Conservation (phyloP, 2,888 invertebrate genomes). For the Syrphus vitripennis region DNA sequence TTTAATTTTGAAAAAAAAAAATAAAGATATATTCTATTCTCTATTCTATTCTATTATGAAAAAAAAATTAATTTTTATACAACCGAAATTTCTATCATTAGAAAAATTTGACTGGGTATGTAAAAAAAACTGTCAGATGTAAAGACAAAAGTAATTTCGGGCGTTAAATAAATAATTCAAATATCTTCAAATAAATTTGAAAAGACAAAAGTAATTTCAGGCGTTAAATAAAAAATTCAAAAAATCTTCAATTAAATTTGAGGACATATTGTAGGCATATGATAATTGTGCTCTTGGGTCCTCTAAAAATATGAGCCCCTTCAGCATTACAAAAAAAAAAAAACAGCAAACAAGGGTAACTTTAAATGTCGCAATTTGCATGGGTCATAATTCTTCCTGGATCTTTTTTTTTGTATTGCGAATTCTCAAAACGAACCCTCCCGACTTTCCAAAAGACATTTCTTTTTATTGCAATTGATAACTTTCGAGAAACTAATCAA, state of each 20-base stretch:
- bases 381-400: constrained; percentile 64
- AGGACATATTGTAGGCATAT: background rate
- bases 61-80: too few relatives aligned
- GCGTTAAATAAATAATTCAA: too few relatives aligned
- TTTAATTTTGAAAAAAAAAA: too few relatives aligned
- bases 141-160: too few relatives aligned
- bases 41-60: too few relatives aligned
- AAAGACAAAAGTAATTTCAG: background rate
- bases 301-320: background rate
- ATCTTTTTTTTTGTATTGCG: background rate
- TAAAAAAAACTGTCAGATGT: too few relatives aligned
- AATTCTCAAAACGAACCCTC: constrained; percentile 29
- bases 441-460: background rate
- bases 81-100: too few relatives aligned
- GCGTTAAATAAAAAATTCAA: background rate
- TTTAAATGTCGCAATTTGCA: constrained; percentile 67
- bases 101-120: too few relatives aligned
- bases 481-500: background rate
- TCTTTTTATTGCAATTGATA: constrained; percentile 37
- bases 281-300: background rate
- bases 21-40: too few relatives aligned
- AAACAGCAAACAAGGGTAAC: constrained; percentile 30
- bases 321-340: background rate
- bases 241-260: background rate
- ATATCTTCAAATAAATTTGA: background rate